These are phyloP conservation scores for Semicossyphus pulcher DNA, from an alignment of 2,113 vertebrate species.

Conservation along the genomic window DNA sequence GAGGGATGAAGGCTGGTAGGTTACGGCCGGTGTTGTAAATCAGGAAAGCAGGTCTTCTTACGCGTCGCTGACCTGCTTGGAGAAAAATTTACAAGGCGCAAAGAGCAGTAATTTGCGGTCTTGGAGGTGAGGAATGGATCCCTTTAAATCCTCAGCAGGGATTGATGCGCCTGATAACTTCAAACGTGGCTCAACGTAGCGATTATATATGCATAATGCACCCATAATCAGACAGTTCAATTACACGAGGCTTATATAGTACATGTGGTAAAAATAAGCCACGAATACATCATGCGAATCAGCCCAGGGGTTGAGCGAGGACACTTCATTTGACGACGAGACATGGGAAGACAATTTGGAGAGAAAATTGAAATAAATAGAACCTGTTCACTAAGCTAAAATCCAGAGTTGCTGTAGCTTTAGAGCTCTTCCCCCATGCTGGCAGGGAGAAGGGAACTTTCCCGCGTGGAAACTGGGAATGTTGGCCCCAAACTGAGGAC, in stretches of 20 bases:
- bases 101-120: slow-evolving; percentile 33
- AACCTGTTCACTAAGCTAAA: slow-evolving; percentile 75
- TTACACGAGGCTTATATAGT: not conserved
- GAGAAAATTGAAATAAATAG: slow-evolving; percentile 66
- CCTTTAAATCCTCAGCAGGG: not conserved
- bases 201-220: too few relatives aligned
- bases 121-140: not conserved
- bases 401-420: slow-evolving; percentile 71
- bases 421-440: slow-evolving; percentile 61
- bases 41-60: slow-evolving; percentile 14
- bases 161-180: not conserved
- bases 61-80: slow-evolving; percentile 7
- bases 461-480: slow-evolving; percentile 80
- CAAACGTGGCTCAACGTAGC: not conserved
- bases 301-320: slow-evolving; percentile 48
- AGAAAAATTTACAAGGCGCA: slow-evolving; percentile 27
- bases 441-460: slow-evolving; percentile 79
- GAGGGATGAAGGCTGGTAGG: slow-evolving; percentile 25
- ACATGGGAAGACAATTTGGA: slow-evolving; percentile 58
- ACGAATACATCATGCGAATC: slow-evolving; percentile 13
- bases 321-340: slow-evolving; percentile 58
- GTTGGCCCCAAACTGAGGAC: slow-evolving; percentile 73
- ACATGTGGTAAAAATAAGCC: not conserved
- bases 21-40: slow-evolving; percentile 44
- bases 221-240: too few relatives aligned